Evolutionary conservation across 2,797 vertebrate species (phyloP).

Genomic region (Nothura maculosa): DNA sequence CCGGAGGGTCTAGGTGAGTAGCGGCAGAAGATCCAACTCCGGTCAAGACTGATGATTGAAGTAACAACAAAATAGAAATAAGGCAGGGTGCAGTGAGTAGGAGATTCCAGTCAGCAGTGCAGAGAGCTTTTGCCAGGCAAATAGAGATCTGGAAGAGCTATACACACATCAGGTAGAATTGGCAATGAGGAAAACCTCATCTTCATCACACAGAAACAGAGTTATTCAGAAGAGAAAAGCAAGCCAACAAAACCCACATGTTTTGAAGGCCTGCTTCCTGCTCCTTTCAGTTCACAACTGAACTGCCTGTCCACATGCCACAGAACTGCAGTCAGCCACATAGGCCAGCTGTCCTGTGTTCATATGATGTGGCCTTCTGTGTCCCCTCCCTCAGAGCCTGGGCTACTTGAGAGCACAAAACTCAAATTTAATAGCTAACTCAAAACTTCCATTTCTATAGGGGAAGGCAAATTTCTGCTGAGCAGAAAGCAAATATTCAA

Average conservation of each 20-base stretch:
- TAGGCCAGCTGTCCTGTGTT: neutral
- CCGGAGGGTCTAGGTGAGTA: neutral
- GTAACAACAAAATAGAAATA: neutral
- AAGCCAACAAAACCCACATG: no score
- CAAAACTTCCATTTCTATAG: neutral
- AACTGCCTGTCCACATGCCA: neutral
- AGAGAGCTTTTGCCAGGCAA: neutral
- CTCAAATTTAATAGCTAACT: neutral
- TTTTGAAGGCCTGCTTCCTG: neutral
- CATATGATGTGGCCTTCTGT: neutral
- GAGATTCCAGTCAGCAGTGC: neutral
- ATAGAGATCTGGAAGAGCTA: neutral
- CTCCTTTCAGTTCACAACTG: neutral
- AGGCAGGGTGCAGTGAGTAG: neutral
- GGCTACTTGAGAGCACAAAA: neutral
- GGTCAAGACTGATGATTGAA: neutral
- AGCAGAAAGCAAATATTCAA: neutral
- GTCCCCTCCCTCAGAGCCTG: neutral
- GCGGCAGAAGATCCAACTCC: neutral
- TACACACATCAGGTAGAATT: neutral
- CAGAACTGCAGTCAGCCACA: neutral
- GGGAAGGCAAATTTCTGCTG: fast-evolving
- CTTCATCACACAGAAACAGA: neutral
- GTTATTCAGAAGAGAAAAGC: neutral
- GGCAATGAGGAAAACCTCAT: fast-evolving